These are phyloP conservation scores for Scaptomyza polygonia DNA, from an alignment of 2,888 invertebrate species.

Conservation along the genomic window DNA sequence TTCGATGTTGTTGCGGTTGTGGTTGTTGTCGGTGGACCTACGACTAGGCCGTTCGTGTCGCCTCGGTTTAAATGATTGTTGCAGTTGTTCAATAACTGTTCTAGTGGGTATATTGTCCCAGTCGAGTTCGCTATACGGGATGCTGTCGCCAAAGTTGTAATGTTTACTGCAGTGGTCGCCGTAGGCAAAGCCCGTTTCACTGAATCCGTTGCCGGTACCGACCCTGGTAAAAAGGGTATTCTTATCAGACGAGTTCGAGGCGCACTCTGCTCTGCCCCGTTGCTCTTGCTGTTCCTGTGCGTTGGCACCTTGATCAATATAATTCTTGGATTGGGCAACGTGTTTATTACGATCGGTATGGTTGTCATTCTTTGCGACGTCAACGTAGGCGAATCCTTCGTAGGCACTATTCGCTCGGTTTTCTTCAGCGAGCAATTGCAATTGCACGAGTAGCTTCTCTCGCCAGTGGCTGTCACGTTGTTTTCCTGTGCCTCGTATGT, in stretches of 20 bases:
- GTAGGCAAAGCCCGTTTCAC: conserved; percentile 68
- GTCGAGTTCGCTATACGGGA: conserved; percentile 58
- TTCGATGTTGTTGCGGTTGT: too few relatives aligned
- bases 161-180: conserved; percentile 58
- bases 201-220: conserved; percentile 66
- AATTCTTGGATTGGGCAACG: conserved; percentile 66
- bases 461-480: conserved; percentile 37
- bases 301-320: conserved; percentile 65
- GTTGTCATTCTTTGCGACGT: conserved; percentile 39
- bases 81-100: conserved; percentile 29
- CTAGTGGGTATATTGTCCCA: conserved; percentile 59
- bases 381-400: conserved; percentile 48
- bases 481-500: conserved; percentile 50
- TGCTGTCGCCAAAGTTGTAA: conserved; percentile 55
- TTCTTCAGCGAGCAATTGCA: conserved; percentile 65
- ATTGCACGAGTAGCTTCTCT: conserved; percentile 45
- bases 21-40: conserved; percentile 46
- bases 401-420: conserved; percentile 57
- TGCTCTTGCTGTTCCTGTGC: conserved; percentile 46
- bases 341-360: conserved; percentile 65
- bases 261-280: conserved; percentile 63
- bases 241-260: conserved; percentile 72
- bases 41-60: conserved; percentile 33
- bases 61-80: conserved; percentile 34
- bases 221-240: conserved; percentile 83